Conservation (phyloP, 2,888 invertebrate species). For the Zaprionus bogoriensis region DNA sequence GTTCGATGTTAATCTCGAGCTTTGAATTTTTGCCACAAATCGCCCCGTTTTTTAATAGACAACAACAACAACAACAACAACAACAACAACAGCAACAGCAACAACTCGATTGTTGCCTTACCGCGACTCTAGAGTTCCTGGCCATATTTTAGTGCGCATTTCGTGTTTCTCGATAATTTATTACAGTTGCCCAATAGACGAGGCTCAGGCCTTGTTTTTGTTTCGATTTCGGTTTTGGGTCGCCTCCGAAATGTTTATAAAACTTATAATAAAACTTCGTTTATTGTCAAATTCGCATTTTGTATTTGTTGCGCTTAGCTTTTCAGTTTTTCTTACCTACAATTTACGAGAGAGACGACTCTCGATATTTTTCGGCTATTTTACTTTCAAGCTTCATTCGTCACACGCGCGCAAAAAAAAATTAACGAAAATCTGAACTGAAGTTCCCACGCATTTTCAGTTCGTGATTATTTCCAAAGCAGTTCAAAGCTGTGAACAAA, state of each 20-base stretch:
- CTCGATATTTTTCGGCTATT: constrained; percentile 22
- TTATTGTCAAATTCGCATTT: constrained; percentile 69
- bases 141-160: constrained; percentile 64
- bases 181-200: constrained; percentile 74
- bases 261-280: constrained; percentile 34
- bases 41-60: constrained; percentile 59
- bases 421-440: constrained; percentile 26
- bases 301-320: constrained; percentile 64
- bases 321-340: constrained; percentile 63
- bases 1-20: constrained; percentile 58
- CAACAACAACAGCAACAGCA: not conserved
- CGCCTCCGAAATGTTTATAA: constrained; percentile 10
- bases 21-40: constrained; percentile 62
- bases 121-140: constrained; percentile 49
- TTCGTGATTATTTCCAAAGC: constrained; percentile 65
- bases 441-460: constrained; percentile 73
- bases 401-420: constrained; percentile 62
- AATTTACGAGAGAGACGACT: constrained; percentile 47
- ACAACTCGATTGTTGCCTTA: constrained; percentile 32
- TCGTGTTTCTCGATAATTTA: constrained; percentile 75
- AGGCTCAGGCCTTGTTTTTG: constrained; percentile 19
- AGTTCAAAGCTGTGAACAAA: constrained; percentile 35
- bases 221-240: constrained; percentile 14
- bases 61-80: constrained; percentile 43
- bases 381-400: constrained; percentile 48